Percentiles rank a stretch among this genome's conserved stretches.
These are phyloP conservation scores for Rissa tridactyla DNA, from an alignment of 2,113 vertebrate genomes.

Conservation along the genomic window DNA sequence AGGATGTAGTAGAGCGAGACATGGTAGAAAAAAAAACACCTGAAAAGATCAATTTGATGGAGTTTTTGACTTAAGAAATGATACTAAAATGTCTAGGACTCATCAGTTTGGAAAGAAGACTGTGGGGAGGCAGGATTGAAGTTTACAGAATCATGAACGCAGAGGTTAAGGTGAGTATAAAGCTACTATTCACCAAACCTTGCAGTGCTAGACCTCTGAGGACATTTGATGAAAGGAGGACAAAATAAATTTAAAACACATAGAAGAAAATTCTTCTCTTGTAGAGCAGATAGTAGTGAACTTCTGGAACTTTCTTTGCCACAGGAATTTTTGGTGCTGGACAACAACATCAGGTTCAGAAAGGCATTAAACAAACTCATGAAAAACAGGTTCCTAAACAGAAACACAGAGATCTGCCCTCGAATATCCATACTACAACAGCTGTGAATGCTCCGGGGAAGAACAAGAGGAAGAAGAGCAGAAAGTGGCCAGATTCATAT, in stretches of 20 bases:
- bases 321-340: background rate
- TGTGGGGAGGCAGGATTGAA: background rate
- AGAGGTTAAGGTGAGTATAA: background rate
- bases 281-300: background rate
- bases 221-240: background rate
- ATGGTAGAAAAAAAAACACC: background rate
- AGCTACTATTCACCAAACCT: background rate
- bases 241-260: background rate
- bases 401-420: background rate
- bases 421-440: background rate
- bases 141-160: background rate
- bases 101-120: background rate
- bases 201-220: background rate
- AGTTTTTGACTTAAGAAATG: background rate
- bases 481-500: background rate
- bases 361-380: background rate
- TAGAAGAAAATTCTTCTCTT: background rate
- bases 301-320: background rate
- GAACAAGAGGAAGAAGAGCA: background rate
- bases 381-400: background rate
- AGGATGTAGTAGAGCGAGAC: background rate
- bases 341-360: background rate
- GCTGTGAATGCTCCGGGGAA: background rate
- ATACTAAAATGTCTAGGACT: background rate
- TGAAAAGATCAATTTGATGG: background rate